A percentile compares a stretch with the other conserved stretches of the same genome.
phyloP scores from a whole-genome alignment of 1,140 invertebrate species.

The Anastrepha ludens region DNA sequence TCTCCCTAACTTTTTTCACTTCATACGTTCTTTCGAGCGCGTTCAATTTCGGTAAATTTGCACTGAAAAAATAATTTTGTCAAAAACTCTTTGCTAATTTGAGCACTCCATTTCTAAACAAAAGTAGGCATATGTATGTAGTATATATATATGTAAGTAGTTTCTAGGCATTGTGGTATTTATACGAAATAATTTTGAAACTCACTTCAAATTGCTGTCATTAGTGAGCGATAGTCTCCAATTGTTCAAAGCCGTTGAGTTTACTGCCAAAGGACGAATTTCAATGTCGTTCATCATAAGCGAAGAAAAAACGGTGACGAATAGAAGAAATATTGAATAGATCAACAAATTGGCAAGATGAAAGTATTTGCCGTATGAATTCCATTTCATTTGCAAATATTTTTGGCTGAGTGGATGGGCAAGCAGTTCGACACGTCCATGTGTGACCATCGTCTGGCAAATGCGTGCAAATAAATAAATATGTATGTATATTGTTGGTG shows the following conservation, averaged over 20 bases:
- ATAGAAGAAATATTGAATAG: constrained; percentile 84
- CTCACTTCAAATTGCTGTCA: neutral
- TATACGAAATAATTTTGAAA: neutral
- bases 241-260: neutral
- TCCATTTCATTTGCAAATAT: constrained; percentile 92
- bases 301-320: constrained; percentile 83
- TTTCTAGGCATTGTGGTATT: too few relatives aligned
- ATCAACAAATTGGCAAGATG: constrained; percentile 85
- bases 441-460: constrained; percentile 86
- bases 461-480: neutral
- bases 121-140: too few relatives aligned
- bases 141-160: too few relatives aligned
- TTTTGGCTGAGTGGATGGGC: constrained; percentile 89
- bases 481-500: neutral
- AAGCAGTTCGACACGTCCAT: constrained; percentile 85
- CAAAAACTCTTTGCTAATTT: too few relatives aligned
- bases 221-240: neutral
- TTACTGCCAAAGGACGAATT: constrained; percentile 49
- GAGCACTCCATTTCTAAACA: too few relatives aligned
- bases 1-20: too few relatives aligned
- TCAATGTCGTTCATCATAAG: constrained; percentile 77
- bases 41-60: too few relatives aligned
- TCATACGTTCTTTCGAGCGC: too few relatives aligned
- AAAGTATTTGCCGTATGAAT: constrained; percentile 90
- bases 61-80: too few relatives aligned